phyloP scores from a whole-genome alignment of 1,140 invertebrate genomes.

The Drosophila dunni region DNA sequence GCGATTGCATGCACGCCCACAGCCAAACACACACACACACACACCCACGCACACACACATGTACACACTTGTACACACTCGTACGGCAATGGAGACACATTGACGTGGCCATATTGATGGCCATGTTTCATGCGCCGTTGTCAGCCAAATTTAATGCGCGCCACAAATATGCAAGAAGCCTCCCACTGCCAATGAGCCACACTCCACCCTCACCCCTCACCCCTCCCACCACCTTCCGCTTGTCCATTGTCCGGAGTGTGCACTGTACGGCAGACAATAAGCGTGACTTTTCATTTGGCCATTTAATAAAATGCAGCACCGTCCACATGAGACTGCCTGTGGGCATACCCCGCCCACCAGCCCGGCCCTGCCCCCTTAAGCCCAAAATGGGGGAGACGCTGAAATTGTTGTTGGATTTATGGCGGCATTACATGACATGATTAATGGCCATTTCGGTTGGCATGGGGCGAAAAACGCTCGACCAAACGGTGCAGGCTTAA shows the following conservation, averaged over 20 bases:
- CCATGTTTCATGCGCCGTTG: constrained; percentile 81
- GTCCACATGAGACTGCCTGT: constrained; percentile 16
- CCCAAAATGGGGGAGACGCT: neutral
- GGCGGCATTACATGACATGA: constrained; percentile 81
- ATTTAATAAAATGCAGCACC: constrained; percentile 79
- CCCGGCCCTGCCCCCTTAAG: neutral
- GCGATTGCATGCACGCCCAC: constrained; percentile 82
- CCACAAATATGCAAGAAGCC: constrained; percentile 73
- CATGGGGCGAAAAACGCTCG: neutral
- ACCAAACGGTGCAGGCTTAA: constrained; percentile 33
- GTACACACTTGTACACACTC: constrained; percentile 14
- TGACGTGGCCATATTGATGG: constrained; percentile 76
- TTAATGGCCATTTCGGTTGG: constrained; percentile 56
- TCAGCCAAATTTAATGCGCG: constrained; percentile 82
- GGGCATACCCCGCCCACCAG: neutral
- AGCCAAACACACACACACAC: constrained; percentile 58
- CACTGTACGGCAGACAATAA: constrained; percentile 61
- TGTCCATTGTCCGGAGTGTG: constrained; percentile 18
- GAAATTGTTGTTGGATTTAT: constrained; percentile 81
- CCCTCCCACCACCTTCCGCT: neutral
- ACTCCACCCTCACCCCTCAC: neutral
- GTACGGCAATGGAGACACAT: constrained; percentile 39
- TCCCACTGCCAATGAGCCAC: neutral
- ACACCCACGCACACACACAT: constrained; percentile 21
- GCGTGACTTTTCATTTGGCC: constrained; percentile 81